Percentiles rank a stretch among this genome's conserved stretches.
Conservation (phyloP, 2,113 vertebrate genomes). For the Corydoras sp. region DNA sequence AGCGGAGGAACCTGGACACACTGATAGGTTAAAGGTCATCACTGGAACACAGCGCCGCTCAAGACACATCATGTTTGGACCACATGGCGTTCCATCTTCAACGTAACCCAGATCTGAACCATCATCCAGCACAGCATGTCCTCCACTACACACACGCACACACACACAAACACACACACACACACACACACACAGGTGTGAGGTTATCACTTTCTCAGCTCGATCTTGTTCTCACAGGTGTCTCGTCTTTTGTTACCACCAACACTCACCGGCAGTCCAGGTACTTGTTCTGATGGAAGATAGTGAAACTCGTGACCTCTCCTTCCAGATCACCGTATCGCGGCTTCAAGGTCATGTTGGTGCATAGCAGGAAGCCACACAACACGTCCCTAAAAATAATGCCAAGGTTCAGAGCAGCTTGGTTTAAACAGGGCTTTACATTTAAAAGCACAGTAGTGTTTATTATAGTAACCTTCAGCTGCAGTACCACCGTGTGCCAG, state of each 20-base stretch:
- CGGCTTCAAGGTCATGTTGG: constrained; percentile 80
- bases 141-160: constrained; percentile 37
- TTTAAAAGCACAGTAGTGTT: no score
- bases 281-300: constrained; percentile 92
- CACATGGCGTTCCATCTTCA: constrained; percentile 90
- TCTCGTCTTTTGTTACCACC: constrained; percentile 1
- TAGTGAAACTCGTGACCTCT: constrained; percentile 81
- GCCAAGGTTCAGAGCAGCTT: no score
- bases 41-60: constrained; percentile 85
- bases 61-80: constrained; percentile 93
- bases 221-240: not conserved
- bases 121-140: constrained; percentile 79
- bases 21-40: constrained; percentile 87
- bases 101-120: constrained; percentile 90
- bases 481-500: no score
- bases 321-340: constrained; percentile 82
- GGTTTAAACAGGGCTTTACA: no score
- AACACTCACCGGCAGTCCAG: constrained; percentile 85
- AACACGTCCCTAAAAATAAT: constrained; percentile 78
- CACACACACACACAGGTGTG: constrained; percentile 6
- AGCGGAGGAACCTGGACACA: constrained; percentile 78
- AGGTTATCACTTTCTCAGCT: not conserved
- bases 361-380: constrained; percentile 88
- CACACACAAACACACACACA: constrained; percentile 24
- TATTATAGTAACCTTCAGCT: no score